Evolutionary conservation across 2,113 vertebrate species (phyloP).

Genomic region (Tragulus kanchil): DNA sequence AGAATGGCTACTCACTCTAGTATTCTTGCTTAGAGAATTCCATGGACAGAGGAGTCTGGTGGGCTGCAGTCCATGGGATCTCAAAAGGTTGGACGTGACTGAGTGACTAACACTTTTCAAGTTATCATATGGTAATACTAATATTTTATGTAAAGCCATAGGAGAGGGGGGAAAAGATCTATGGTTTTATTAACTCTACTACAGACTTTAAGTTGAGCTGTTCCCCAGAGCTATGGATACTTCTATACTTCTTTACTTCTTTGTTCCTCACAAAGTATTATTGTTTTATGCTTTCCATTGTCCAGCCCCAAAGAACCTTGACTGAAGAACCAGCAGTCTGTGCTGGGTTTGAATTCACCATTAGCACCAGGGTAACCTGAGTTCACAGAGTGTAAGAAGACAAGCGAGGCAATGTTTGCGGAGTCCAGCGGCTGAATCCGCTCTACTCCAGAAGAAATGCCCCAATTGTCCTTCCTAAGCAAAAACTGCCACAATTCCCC

Average conservation of each 20-base stretch:
- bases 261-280: slow-evolving; percentile 41
- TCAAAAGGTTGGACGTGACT: too few species aligned
- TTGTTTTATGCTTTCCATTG: slow-evolving; percentile 28
- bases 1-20: too few species aligned
- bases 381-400: not conserved
- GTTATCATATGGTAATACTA: not conserved
- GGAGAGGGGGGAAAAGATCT: too few species aligned
- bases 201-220: not conserved
- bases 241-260: not conserved
- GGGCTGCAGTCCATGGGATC: too few species aligned
- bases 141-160: slow-evolving; percentile 23
- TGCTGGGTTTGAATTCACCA: slow-evolving; percentile 47
- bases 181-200: not conserved
- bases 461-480: slow-evolving; percentile 69
- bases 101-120: not conserved
- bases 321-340: slow-evolving; percentile 26
- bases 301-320: slow-evolving; percentile 23
- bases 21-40: too few species aligned
- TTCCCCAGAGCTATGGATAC: not conserved
- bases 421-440: not conserved
- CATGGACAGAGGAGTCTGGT: too few species aligned
- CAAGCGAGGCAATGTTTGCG: slow-evolving; percentile 46
- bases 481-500: slow-evolving; percentile 57
- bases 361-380: not conserved
- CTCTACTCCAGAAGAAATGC: slow-evolving; percentile 21